Base-by-base conservation (phyloP, 2,797 vertebrate genomes). In the Discoglossus pictus region DNA sequence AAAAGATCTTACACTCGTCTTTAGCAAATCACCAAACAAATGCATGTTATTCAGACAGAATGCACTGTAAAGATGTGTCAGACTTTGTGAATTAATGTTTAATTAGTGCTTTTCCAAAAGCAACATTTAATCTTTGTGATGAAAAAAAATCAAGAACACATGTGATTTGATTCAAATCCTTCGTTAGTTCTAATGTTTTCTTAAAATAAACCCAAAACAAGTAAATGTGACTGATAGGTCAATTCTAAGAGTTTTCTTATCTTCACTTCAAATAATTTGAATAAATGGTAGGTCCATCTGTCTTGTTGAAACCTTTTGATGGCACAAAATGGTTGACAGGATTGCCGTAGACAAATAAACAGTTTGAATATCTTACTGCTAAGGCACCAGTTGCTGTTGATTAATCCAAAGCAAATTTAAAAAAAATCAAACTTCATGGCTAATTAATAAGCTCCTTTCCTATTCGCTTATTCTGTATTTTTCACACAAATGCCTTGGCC, bases 1-100 rank as follows among this genome's bases (percentile, higher is more conserved):
- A 27, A 36, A 51, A 59, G 56, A 68, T 16, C 38, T 36, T 48
- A 34, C 24, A n/a, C 65, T 68, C 56, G 52, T 60, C 35, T 36
- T 24, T 38, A 50, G 54, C 27, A 50, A 34, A 7, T 54, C 39
- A 20, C 56, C 46, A 42, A 54, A 27, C 53, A 20, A 43, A 34
- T 42, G n/a, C 3, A 16, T 16, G 40, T 16, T 16, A 5, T 43
- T 43, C 11, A 43, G 6, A 17, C 6, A 16, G 5, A 31, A 8
- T 8, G 8, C 27, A 8, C 27, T 31, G 27, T 31, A 4, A 31
- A 4, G 8, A 4, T 4, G 27, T 31, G 27, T 31, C 27, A 31
- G 4, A 31, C 8, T 31, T 8, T 8, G 27, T 4, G 27, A 8
- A 31, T 8, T 4, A 4, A 8, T 31, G 27, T 8, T 4, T 8